Evolutionary conservation across 2,113 vertebrate genomes (phyloP).

Genomic region (Cheilinus undulatus): DNA sequence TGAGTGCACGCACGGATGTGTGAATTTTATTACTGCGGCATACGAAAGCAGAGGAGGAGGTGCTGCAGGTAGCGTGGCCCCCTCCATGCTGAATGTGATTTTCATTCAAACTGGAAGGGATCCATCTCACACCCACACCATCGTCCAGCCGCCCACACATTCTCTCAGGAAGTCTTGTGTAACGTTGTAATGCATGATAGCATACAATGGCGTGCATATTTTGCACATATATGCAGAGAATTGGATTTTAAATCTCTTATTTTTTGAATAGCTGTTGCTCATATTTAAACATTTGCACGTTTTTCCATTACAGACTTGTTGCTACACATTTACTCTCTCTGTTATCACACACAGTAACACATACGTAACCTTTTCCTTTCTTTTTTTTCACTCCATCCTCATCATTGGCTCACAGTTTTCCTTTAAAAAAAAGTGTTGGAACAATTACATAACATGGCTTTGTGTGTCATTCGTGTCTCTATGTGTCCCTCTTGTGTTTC

Average conservation of each 20-base stretch:
- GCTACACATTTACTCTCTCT: constrained; percentile 1
- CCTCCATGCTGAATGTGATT: constrained; percentile 44
- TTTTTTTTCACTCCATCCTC: constrained; percentile 11
- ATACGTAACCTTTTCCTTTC: constrained; percentile 30
- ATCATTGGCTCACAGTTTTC: constrained; percentile 21
- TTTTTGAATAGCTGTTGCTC: neutral
- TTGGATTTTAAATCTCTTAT: constrained; percentile 28
- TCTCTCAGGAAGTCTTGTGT: constrained; percentile 48
- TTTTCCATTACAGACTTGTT: neutral
- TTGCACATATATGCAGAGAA: constrained; percentile 18
- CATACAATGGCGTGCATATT: constrained; percentile 15
- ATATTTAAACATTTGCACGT: neutral
- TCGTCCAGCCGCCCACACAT: constrained; percentile 18
- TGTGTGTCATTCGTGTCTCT: constrained; percentile 4
- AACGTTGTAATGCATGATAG: constrained; percentile 14
- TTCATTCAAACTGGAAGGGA: constrained; percentile 60
- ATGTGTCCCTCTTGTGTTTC: constrained; percentile 18
- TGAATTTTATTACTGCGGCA: constrained; percentile 33
- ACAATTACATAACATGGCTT: constrained; percentile 47
- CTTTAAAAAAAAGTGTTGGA: constrained; percentile 14
- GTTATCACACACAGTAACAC: neutral
- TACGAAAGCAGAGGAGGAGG: neutral
- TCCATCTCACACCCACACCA: constrained; percentile 62
- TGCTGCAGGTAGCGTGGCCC: constrained; percentile 15
- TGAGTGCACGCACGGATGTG: neutral